Percentiles rank a stretch among this genome's conserved stretches.
phyloP scores from a whole-genome alignment of 2,113 vertebrate genomes.

The Prinia subflava region DNA sequence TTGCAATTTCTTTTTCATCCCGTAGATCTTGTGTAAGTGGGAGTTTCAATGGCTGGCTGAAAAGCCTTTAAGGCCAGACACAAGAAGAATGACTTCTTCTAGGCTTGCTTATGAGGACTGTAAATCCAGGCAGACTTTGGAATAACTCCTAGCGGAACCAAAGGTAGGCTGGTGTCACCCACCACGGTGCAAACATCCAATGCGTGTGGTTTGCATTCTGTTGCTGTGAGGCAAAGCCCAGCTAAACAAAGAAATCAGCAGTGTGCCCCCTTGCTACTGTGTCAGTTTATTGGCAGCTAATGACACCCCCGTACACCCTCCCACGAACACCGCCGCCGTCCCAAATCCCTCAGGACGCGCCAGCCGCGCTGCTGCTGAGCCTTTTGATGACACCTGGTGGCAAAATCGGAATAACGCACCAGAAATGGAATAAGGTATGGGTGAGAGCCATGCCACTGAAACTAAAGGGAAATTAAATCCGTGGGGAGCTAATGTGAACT shows the following conservation, averaged over 20 bases:
- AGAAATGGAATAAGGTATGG: accelerated
- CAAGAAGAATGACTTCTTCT: background rate
- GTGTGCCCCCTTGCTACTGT: background rate
- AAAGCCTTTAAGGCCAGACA: background rate
- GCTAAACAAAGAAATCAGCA: background rate
- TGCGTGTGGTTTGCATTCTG: background rate
- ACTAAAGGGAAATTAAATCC: background rate
- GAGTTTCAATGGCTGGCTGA: background rate
- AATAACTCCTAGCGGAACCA: background rate
- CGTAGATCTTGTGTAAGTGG: background rate
- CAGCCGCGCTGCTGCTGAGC: accelerated
- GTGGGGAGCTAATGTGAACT: background rate
- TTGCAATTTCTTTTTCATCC: background rate
- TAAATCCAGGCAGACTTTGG: background rate
- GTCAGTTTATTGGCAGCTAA: background rate
- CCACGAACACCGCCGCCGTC: background rate
- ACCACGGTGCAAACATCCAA: background rate
- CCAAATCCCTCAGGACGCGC: accelerated
- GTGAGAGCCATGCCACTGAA: background rate
- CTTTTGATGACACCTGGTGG: slow-evolving; percentile 41
- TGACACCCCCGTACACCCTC: background rate
- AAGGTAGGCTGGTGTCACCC: background rate
- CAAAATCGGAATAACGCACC: background rate
- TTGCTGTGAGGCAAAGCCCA: background rate
- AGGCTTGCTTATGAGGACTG: background rate